Evolutionary conservation across 2,888 invertebrate species (phyloP).

Genomic region (Erynnis tages): DNA sequence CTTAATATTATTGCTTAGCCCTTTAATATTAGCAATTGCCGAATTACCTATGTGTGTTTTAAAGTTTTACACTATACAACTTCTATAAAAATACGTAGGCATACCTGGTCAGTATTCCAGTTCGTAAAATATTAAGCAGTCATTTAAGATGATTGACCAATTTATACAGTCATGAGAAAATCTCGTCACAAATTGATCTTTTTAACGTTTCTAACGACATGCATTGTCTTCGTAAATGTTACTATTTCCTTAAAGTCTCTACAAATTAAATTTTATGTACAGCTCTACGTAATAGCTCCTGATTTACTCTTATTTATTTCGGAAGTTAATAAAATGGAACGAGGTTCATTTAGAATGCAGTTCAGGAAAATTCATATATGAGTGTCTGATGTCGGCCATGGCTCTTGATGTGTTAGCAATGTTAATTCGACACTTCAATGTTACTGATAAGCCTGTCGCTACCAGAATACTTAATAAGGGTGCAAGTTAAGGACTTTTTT

Average conservation of each 20-base stretch:
- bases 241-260: too few relatives aligned
- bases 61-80: too few relatives aligned
- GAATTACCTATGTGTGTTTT: too few relatives aligned
- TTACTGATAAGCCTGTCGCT: conserved; percentile 40
- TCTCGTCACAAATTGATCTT: background rate
- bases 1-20: too few relatives aligned
- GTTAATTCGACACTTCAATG: conserved; percentile 57
- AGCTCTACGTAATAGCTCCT: background rate
- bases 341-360: conserved; percentile 26
- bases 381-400: conserved; percentile 45
- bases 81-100: too few relatives aligned
- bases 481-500: conserved; percentile 33
- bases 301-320: conserved; percentile 5
- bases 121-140: background rate
- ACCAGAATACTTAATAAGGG: conserved; percentile 39
- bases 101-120: too few relatives aligned
- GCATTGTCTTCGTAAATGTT: too few relatives aligned
- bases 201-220: too few relatives aligned
- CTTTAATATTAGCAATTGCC: too few relatives aligned
- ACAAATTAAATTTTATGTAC: background rate
- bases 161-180: background rate
- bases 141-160: background rate
- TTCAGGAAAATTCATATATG: conserved; percentile 20
- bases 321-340: conserved; percentile 11
- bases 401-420: conserved; percentile 55